These are phyloP conservation scores for Crotalus horridus DNA, from an alignment of 2,113 vertebrate genomes.

Conservation along the genomic window DNA sequence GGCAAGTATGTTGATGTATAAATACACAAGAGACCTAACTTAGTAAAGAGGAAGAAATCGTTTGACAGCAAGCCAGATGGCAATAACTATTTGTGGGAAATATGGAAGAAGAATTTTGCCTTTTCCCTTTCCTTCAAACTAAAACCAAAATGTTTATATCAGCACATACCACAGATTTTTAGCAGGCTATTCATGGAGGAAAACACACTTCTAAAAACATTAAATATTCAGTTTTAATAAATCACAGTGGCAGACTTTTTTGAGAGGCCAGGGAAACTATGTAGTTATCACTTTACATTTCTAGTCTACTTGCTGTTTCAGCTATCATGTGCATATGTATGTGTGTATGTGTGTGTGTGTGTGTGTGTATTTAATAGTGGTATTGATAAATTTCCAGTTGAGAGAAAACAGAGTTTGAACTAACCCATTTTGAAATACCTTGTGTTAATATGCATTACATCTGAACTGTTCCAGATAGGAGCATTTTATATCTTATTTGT, in stretches of 20 bases:
- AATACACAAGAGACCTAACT: neutral
- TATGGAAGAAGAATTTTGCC: slow-evolving; percentile 30
- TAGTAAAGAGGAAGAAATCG: slow-evolving; percentile 22
- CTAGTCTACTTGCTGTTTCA: slow-evolving; percentile 4
- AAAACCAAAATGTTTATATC: slow-evolving; percentile 61
- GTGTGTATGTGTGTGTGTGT: neutral
- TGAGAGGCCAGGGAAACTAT: neutral
- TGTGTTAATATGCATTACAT: neutral
- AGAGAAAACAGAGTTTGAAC: neutral
- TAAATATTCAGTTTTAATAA: slow-evolving; percentile 38
- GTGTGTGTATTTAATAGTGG: neutral
- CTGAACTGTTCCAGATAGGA: neutral
- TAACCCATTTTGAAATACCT: neutral
- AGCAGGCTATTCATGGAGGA: slow-evolving; percentile 31
- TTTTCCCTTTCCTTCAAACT: slow-evolving; percentile 15
- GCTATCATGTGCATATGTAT: neutral
- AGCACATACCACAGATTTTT: slow-evolving; percentile 54
- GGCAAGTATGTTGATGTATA: neutral
- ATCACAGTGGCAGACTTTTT: slow-evolving; percentile 25
- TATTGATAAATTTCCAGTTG: neutral
- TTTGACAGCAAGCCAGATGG: slow-evolving; percentile 35
- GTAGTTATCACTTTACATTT: neutral
- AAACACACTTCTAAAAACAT: slow-evolving; percentile 11
- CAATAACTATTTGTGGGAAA: slow-evolving; percentile 54
- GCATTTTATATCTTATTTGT: neutral